These are phyloP conservation scores for Hemitrygon akajei DNA, from an alignment of 2,797 vertebrate species.

Conservation along the genomic window DNA sequence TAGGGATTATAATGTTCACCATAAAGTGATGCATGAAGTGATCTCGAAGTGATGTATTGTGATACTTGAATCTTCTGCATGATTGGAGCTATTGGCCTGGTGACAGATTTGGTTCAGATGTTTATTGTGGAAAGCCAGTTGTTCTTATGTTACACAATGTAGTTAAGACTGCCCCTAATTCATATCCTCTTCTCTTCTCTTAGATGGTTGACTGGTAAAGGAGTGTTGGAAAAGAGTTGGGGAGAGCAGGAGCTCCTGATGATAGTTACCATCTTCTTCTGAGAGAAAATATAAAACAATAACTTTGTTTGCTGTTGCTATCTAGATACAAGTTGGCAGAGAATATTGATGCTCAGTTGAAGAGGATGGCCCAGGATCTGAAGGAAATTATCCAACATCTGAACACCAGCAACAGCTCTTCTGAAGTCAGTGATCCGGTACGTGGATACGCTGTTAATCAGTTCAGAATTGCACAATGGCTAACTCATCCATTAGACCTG, in stretches of 20 bases:
- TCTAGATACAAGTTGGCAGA: slow-evolving; percentile 80
- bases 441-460: slow-evolving; percentile 40
- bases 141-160: not conserved
- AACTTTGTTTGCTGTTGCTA: not conserved
- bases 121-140: not conserved
- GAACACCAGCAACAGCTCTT: slow-evolving; percentile 70
- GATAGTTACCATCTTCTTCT: not conserved
- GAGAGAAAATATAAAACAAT: not conserved
- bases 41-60: too few species aligned
- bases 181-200: not conserved
- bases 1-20: too few species aligned
- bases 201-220: not conserved
- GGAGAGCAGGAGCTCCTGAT: not conserved
- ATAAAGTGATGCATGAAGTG: too few species aligned
- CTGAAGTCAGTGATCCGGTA: slow-evolving; percentile 74
- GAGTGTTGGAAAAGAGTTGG: not conserved
- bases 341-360: slow-evolving; percentile 81
- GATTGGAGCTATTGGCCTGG: too few species aligned
- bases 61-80: too few species aligned
- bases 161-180: not conserved
- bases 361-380: slow-evolving; percentile 84
- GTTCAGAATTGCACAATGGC: too few species aligned
- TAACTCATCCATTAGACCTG: not conserved
- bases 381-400: slow-evolving; percentile 82
- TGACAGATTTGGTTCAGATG: not conserved